Evolutionary conservation across 2,797 vertebrate genomes (phyloP).

Genomic region (Moxostoma hubbsi): DNA sequence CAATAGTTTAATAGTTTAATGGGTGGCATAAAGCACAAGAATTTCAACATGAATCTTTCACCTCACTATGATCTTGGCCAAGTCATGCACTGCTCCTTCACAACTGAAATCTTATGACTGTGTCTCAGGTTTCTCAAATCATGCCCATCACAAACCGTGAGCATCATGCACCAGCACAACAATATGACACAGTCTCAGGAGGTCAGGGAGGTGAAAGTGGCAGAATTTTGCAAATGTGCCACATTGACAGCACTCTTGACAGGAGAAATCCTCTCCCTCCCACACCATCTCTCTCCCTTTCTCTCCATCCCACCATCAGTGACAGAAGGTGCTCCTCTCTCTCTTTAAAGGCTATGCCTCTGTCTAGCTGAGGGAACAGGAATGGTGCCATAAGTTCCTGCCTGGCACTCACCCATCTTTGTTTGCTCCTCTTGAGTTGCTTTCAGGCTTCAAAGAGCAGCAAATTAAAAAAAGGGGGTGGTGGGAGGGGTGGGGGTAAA

Average conservation of each 20-base stretch:
- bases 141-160: constrained; percentile 31
- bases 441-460: constrained; percentile 84
- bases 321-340: constrained; percentile 69
- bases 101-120: constrained; percentile 42
- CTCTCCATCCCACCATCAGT: constrained; percentile 60
- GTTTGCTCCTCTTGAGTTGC: constrained; percentile 78
- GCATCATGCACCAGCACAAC: constrained; percentile 49
- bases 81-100: constrained; percentile 18
- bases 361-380: constrained; percentile 78
- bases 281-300: neutral
- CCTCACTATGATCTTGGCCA: constrained; percentile 13
- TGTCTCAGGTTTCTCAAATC: constrained; percentile 51
- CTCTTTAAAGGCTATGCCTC: constrained; percentile 81
- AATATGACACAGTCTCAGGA: constrained; percentile 55
- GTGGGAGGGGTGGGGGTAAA: constrained; percentile 11
- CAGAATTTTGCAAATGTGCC: constrained; percentile 58
- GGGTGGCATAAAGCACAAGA: constrained; percentile 41
- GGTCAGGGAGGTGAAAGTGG: constrained; percentile 60
- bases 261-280: constrained; percentile 41
- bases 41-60: constrained; percentile 37
- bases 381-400: constrained; percentile 84
- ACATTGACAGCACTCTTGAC: constrained; percentile 58
- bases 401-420: constrained; percentile 84
- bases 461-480: constrained; percentile 67
- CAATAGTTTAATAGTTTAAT: constrained; percentile 45